phyloP scores from a whole-genome alignment of 2,113 vertebrate species.

The Mus pahari region DNA sequence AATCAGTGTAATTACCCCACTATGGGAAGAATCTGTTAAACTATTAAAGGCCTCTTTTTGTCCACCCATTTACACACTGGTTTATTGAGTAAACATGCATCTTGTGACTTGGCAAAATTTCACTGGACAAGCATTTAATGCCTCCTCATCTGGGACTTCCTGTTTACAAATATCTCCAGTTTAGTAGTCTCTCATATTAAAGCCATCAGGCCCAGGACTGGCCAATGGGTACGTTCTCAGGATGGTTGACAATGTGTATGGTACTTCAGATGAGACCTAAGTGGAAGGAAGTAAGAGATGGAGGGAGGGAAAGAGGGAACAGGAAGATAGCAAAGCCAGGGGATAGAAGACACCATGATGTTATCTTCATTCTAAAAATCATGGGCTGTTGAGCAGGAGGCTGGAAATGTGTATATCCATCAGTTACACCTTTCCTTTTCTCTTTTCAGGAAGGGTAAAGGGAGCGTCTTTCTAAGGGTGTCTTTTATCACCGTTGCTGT shows the following conservation, averaged over 20 bases:
- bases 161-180: not conserved
- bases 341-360: not conserved
- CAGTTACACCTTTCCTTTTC: not conserved
- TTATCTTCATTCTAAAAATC: not conserved
- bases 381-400: not conserved
- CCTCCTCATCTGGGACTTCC: not conserved
- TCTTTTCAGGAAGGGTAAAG: not conserved
- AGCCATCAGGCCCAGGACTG: not conserved
- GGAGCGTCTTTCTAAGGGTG: not conserved
- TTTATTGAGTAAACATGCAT: conserved; percentile 67
- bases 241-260: not conserved
- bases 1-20: conserved; percentile 48
- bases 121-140: conserved; percentile 47
- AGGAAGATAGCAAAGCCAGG: not conserved
- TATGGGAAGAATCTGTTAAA: conserved; percentile 51
- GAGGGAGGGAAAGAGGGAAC: not conserved
- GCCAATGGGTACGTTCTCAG: not conserved
- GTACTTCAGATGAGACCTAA: not conserved
- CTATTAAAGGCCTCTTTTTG: conserved; percentile 59
- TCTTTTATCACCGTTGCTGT: not conserved
- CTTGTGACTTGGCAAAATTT: conserved; percentile 64
- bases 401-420: not conserved
- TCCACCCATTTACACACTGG: conserved; percentile 58
- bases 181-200: conserved; percentile 45
- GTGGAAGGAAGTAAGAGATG: not conserved